Percentiles rank a stretch among this genome's conserved stretches.
Conservation (phyloP, 53 echinoderm and acorn worm genomes). For the Pentamera pediparva region DNA sequence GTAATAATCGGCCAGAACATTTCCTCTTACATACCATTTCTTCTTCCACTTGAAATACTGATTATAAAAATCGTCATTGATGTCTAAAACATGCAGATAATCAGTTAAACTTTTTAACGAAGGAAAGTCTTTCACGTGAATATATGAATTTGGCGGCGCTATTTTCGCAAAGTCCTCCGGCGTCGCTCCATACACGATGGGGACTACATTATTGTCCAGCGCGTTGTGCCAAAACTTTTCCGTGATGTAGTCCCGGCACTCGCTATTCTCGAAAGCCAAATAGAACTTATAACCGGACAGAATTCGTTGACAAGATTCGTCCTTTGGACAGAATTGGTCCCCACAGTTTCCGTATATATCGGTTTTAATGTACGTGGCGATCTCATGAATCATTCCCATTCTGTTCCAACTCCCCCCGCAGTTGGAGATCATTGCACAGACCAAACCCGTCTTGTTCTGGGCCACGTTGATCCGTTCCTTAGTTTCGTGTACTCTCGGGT, state of each 20-base stretch:
- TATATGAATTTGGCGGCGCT: slow-evolving; percentile 24
- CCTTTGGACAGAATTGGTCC: not conserved
- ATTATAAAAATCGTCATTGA: slow-evolving; percentile 18
- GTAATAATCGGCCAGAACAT: slow-evolving; percentile 5
- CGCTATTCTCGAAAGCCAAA: slow-evolving; percentile 24
- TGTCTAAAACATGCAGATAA: not conserved
- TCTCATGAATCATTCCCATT: not conserved
- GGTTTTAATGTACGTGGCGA: not conserved
- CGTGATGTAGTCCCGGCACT: slow-evolving; percentile 19
- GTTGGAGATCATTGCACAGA: slow-evolving; percentile 12
- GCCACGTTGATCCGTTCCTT: not conserved
- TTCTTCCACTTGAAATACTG: slow-evolving; percentile 29
- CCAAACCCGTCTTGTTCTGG: not conserved
- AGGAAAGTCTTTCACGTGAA: slow-evolving; percentile 11
- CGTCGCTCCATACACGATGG: slow-evolving; percentile 22
- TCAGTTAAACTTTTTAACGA: slow-evolving; percentile 3
- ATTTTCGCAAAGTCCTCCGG: not conserved
- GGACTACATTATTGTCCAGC: not conserved
- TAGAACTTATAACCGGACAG: slow-evolving; percentile 26
- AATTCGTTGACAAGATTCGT: slow-evolving; percentile 1
- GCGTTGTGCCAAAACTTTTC: slow-evolving; percentile 36
- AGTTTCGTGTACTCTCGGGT: not conserved
- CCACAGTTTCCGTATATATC: slow-evolving; percentile 20
- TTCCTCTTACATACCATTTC: not conserved
- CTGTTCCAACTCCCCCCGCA: not conserved